phyloP scores from a whole-genome alignment of 2,888 invertebrate genomes.

The Lobophora halterata region DNA sequence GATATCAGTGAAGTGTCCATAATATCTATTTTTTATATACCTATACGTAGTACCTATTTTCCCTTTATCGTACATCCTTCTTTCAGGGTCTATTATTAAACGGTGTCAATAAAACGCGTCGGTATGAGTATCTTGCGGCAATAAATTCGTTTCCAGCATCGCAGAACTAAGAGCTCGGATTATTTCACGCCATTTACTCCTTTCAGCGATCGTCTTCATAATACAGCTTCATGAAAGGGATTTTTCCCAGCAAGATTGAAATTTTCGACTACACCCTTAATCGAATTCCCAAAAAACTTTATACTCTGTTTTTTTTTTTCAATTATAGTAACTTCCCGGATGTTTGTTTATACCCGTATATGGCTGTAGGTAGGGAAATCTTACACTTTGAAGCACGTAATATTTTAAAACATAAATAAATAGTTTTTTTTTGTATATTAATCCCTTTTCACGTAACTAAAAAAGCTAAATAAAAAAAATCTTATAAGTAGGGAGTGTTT shows the following conservation, averaged over 20 bases:
- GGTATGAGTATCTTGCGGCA: slow-evolving; percentile 62
- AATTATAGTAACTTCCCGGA: too few relatives aligned
- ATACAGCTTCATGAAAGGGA: slow-evolving; percentile 66
- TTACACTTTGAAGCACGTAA: too few relatives aligned
- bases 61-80: slow-evolving; percentile 6
- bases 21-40: slow-evolving; percentile 9
- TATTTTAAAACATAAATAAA: too few relatives aligned
- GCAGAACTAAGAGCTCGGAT: slow-evolving; percentile 77
- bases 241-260: slow-evolving; percentile 63
- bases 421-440: too few relatives aligned
- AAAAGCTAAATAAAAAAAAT: too few relatives aligned
- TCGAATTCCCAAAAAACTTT: slow-evolving; percentile 52
- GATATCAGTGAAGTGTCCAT: slow-evolving; percentile 5
- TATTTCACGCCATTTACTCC: slow-evolving; percentile 78
- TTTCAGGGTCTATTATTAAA: slow-evolving; percentile 37
- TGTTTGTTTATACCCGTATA: too few relatives aligned
- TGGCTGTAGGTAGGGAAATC: too few relatives aligned
- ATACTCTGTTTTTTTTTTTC: too few relatives aligned
- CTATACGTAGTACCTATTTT: too few relatives aligned
- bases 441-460: too few relatives aligned
- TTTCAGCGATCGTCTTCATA: slow-evolving; percentile 73
- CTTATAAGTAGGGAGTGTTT: too few relatives aligned
- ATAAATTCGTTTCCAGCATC: slow-evolving; percentile 76
- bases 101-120: slow-evolving; percentile 67
- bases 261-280: slow-evolving; percentile 59